phyloP scores from a whole-genome alignment of 30 jellyfish, hydroid and myxozoan genomes.

The Aurelia coerulea region DNA sequence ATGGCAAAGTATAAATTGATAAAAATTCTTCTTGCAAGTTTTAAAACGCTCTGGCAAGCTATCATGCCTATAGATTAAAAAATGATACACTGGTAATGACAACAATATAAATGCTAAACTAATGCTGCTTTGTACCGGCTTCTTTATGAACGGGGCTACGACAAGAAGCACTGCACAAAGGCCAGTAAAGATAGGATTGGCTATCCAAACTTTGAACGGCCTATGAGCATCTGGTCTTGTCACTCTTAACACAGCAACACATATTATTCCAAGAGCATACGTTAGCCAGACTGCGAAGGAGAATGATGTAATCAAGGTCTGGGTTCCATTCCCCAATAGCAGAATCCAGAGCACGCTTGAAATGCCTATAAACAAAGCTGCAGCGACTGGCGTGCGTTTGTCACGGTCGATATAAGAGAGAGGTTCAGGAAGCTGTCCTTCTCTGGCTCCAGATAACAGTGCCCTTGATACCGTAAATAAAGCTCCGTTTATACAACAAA shows the following conservation, averaged over 20 bases:
- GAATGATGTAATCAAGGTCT: background rate
- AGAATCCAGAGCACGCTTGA: constrained; percentile 13
- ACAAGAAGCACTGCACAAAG: constrained; percentile 1
- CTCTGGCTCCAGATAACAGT: constrained; percentile 70
- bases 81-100: constrained; percentile 7
- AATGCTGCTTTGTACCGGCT: constrained; percentile 1
- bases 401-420: constrained; percentile 51
- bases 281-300: constrained; percentile 28
- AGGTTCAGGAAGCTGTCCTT: constrained; percentile 74
- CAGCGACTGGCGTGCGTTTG: constrained; percentile 58
- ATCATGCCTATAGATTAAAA: background rate
- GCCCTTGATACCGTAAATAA: constrained; percentile 31
- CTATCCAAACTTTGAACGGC: constrained; percentile 55
- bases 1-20: background rate
- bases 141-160: constrained; percentile 20
- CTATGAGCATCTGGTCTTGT: constrained; percentile 38
- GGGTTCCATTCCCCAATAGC: background rate
- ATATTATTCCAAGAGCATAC: constrained; percentile 3
- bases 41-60: constrained; percentile 10
- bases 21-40: background rate
- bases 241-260: constrained; percentile 30
- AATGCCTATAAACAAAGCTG: background rate
- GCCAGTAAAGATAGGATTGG: constrained; percentile 28
- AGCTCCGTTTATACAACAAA: constrained; percentile 38
- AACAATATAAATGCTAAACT: background rate